phyloP scores from a whole-genome alignment of 2,888 invertebrate genomes.

The Philonicus albiceps region DNA sequence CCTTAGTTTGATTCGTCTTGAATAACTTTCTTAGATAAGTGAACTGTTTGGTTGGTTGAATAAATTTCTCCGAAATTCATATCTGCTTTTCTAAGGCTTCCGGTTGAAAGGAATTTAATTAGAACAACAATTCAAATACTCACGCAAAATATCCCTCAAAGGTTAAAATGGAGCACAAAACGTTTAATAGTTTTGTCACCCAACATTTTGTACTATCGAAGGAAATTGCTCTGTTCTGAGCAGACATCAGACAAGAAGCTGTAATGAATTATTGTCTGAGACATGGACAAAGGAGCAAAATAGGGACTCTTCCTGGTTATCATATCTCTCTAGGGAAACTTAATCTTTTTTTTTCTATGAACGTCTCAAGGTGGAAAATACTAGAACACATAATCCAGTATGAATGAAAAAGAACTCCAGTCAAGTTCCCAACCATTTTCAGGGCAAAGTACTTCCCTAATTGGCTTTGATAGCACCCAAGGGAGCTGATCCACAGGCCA shows the following conservation, averaged over 20 bases:
- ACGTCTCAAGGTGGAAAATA: conserved; percentile 52
- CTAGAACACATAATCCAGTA: conserved; percentile 54
- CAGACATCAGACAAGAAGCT: not conserved
- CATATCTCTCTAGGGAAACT: conserved; percentile 12
- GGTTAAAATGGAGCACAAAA: not conserved
- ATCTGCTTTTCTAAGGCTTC: not conserved
- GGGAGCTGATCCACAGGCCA: conserved; percentile 52
- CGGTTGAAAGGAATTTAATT: conserved; percentile 39
- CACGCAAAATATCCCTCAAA: not conserved
- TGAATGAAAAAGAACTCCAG: conserved; percentile 48
- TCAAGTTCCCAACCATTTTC: conserved; percentile 27
- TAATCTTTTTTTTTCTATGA: conserved; percentile 45
- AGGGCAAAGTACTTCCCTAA: conserved; percentile 56
- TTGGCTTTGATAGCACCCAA: conserved; percentile 63
- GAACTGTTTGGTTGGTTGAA: not conserved
- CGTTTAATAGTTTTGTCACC: not conserved
- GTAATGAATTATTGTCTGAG: not conserved
- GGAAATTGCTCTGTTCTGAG: conserved; percentile 19
- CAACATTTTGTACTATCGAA: not conserved
- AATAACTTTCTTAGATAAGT: not conserved
- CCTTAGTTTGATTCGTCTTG: not conserved
- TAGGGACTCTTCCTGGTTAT: not conserved
- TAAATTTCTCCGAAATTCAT: conserved; percentile 17
- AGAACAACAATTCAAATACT: not conserved
- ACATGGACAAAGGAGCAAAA: not conserved